Evolutionary conservation across 2,888 invertebrate species (phyloP).

Genomic region (Ormia ochracea): DNA sequence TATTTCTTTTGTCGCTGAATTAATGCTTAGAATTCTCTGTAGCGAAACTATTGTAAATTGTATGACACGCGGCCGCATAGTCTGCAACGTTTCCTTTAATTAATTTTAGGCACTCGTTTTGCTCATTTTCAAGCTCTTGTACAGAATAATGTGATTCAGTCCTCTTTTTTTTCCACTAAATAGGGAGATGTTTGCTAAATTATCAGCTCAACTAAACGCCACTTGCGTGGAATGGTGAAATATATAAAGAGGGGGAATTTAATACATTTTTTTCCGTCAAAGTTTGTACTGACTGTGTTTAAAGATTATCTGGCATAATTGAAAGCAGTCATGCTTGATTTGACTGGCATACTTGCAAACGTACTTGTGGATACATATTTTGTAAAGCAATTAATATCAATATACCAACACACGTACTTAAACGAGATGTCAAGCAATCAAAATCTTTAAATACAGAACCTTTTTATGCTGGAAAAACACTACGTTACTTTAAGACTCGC

Average conservation of each 20-base stretch:
- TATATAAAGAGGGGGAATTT: slow-evolving; percentile 18
- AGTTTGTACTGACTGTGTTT: background rate
- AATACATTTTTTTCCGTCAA: slow-evolving; percentile 8
- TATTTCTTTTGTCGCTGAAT: background rate
- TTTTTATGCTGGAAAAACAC: too few species aligned
- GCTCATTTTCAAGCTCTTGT: background rate
- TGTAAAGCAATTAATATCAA: too few species aligned
- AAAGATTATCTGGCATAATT: background rate
- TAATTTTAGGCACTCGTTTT: slow-evolving; percentile 66
- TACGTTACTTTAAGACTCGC: too few species aligned
- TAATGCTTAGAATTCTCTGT: background rate
- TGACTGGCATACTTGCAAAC: too few species aligned
- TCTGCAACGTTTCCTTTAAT: slow-evolving; percentile 71
- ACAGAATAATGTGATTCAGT: slow-evolving; percentile 1
- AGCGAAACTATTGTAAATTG: slow-evolving; percentile 48
- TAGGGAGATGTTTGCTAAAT: slow-evolving; percentile 31
- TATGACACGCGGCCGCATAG: slow-evolving; percentile 59
- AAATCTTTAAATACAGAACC: too few species aligned
- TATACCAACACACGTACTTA: too few species aligned
- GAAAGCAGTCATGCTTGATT: slow-evolving; percentile 23
- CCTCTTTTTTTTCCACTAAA: background rate
- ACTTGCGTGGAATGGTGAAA: slow-evolving; percentile 12
- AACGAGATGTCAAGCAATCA: too few species aligned
- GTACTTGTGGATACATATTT: too few species aligned
- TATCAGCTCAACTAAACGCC: slow-evolving; percentile 52